Conservation (phyloP, 2,113 vertebrate genomes). For the Hemibagrus wyckioides region DNA sequence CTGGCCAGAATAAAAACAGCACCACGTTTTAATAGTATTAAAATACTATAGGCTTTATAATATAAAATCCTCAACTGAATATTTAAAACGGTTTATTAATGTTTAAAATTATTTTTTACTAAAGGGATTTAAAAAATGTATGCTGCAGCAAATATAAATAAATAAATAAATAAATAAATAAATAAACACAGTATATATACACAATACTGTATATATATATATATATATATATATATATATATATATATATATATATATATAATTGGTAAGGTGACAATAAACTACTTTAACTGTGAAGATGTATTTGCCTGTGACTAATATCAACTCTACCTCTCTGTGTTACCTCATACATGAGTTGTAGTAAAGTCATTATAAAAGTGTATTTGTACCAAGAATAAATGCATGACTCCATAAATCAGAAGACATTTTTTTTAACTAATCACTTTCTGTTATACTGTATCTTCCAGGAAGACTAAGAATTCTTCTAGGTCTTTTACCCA, state of each 20-base stretch:
- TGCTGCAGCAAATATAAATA: not conserved
- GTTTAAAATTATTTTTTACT: not conserved
- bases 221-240: not conserved
- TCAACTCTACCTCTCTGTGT: not conserved
- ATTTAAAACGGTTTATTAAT: not conserved
- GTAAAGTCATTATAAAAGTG: not conserved
- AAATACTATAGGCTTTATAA: not conserved
- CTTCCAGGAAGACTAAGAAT: conserved; percentile 19
- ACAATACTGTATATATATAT: not conserved
- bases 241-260: too few species aligned
- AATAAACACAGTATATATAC: too few species aligned
- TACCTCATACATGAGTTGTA: not conserved
- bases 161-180: too few species aligned
- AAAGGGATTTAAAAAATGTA: not conserved
- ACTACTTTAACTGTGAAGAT: not conserved
- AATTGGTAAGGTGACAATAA: not conserved
- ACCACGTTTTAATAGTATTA: not conserved
- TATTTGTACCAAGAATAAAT: not conserved
- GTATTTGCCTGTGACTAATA: not conserved
- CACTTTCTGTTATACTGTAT: not conserved
- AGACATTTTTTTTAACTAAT: not conserved
- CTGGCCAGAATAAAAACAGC: not conserved
- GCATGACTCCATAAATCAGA: not conserved
- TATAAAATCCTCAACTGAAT: not conserved
- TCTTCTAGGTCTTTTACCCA: conserved; percentile 29